Percentiles rank a stretch among this genome's conserved stretches.
Conservation (phyloP, 2,888 invertebrate genomes). For the Pammene aurita region DNA sequence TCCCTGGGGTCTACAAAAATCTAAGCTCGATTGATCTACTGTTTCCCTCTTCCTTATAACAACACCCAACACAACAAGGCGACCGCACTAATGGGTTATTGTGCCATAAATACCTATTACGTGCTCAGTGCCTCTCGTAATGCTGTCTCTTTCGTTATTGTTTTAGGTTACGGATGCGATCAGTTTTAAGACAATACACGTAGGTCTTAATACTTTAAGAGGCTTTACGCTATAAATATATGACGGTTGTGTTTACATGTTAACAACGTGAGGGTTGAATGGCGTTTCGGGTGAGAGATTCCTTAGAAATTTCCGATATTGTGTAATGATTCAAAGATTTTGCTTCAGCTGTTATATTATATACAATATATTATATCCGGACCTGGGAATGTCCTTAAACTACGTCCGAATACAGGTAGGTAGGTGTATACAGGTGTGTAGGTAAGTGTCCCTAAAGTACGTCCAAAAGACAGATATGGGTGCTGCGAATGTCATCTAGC, state of each 20-base stretch:
- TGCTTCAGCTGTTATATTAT: background rate
- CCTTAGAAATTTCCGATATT: background rate
- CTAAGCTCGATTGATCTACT: background rate
- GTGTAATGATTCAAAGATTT: background rate
- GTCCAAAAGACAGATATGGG: no score
- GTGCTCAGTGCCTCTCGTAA: slow-evolving; percentile 32
- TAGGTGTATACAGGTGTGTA: no score
- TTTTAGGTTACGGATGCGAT: slow-evolving; percentile 18
- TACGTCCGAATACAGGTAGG: no score
- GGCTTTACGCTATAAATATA: slow-evolving; percentile 12
- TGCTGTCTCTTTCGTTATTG: slow-evolving; percentile 31
- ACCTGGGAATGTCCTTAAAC: no score
- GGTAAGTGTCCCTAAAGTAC: no score
- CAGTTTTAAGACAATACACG: slow-evolving; percentile 14
- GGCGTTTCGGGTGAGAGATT: background rate
- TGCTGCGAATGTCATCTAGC: no score
- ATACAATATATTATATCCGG: no score
- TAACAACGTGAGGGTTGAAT: background rate
- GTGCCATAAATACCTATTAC: slow-evolving; percentile 70
- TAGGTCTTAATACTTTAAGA: slow-evolving; percentile 21
- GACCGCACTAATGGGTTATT: slow-evolving; percentile 63
- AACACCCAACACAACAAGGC: slow-evolving; percentile 50
- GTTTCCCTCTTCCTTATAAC: background rate
- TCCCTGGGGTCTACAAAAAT: no score
- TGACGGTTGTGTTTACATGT: background rate